phyloP scores from a whole-genome alignment of 2,797 vertebrate species.

The Intellagama lesueurii region DNA sequence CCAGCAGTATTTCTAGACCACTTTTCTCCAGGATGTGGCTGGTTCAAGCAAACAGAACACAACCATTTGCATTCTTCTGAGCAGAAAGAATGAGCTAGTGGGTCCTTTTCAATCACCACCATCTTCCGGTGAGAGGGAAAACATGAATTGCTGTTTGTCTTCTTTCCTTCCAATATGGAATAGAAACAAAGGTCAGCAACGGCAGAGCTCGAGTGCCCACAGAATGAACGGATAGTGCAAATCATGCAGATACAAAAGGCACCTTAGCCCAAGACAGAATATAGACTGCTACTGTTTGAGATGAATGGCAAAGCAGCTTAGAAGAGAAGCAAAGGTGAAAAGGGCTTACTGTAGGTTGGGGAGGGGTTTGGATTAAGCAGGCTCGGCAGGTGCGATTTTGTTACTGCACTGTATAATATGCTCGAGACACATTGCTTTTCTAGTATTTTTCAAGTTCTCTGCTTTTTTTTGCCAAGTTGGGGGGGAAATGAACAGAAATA shows the following conservation, averaged over 20 bases:
- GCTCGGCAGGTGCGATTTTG: too few relatives aligned
- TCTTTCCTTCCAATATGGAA: background rate
- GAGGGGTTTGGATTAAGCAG: too few relatives aligned
- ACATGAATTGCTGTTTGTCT: background rate
- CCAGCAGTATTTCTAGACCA: too few relatives aligned
- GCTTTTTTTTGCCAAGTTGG: background rate
- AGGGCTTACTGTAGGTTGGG: too few relatives aligned
- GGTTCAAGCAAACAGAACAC: background rate
- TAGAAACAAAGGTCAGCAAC: background rate
- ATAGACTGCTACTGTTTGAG: rapidly evolving
- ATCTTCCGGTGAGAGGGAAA: background rate
- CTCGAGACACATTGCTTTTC: too few relatives aligned
- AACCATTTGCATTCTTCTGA: background rate
- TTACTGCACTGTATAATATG: background rate
- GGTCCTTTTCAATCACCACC: background rate
- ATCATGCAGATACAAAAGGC: background rate
- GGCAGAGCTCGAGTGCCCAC: background rate
- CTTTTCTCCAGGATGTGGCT: background rate
- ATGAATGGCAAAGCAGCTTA: background rate
- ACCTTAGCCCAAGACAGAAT: background rate
- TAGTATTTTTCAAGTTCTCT: background rate
- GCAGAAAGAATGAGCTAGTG: background rate
- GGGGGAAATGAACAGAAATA: too few relatives aligned
- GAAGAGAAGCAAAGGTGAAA: background rate
- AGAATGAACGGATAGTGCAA: background rate